These are phyloP conservation scores for Ornithoptera priamus DNA, from an alignment of 2,888 invertebrate genomes.

Conservation along the genomic window DNA sequence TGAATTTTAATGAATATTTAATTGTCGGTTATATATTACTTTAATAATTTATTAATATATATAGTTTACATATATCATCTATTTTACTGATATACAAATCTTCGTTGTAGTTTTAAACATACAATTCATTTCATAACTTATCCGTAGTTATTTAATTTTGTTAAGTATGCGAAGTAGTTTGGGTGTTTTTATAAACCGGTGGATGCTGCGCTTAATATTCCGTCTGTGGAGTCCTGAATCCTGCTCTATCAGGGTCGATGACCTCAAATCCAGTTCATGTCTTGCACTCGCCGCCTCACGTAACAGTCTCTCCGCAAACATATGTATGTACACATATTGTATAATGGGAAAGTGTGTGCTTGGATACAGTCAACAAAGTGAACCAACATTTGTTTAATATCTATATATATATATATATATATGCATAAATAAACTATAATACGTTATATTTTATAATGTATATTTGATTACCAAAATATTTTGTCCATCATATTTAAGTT, in stretches of 20 bases:
- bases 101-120: too few relatives aligned
- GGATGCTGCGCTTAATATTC: constrained; percentile 57
- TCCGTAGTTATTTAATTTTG: too few relatives aligned
- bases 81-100: too few relatives aligned
- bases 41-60: neutral
- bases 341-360: constrained; percentile 9
- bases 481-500: too few relatives aligned
- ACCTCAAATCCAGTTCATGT: constrained; percentile 75
- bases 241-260: constrained; percentile 69
- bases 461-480: too few relatives aligned
- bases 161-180: neutral
- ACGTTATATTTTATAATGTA: neutral
- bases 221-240: constrained; percentile 72
- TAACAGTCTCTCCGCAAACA: constrained; percentile 71
- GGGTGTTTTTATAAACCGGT: neutral
- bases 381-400: neutral
- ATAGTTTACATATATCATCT: too few relatives aligned
- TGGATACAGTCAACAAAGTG: neutral
- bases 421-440: neutral
- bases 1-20: too few relatives aligned
- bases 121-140: too few relatives aligned
- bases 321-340: constrained; percentile 37
- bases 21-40: neutral
- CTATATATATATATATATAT: too few relatives aligned
- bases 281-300: constrained; percentile 72